Conservation (phyloP, 2,888 invertebrate genomes). For the Lithophane leautieri region DNA sequence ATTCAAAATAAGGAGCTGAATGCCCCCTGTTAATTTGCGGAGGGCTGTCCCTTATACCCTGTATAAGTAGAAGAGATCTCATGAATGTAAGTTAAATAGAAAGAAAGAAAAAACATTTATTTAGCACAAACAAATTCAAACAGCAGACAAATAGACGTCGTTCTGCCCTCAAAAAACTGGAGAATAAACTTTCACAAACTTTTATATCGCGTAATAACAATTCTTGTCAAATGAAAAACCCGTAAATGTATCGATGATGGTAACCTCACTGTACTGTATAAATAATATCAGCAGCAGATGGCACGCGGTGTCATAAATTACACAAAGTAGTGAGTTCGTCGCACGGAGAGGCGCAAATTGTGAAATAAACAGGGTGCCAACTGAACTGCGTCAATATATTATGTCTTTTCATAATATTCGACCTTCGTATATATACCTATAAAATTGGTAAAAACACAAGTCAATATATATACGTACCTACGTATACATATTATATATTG, state of each 20-base stretch:
- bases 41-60: no score
- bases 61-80: no score
- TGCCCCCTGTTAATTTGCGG: no score
- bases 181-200: not conserved
- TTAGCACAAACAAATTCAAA: no score
- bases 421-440: no score
- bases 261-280: slow-evolving; percentile 45
- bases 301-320: slow-evolving; percentile 56
- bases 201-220: slow-evolving; percentile 14
- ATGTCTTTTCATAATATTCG: not conserved
- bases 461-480: not conserved
- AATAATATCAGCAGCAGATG: slow-evolving; percentile 60
- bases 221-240: slow-evolving; percentile 26
- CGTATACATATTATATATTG: no score
- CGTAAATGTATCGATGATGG: slow-evolving; percentile 29
- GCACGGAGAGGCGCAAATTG: slow-evolving; percentile 23
- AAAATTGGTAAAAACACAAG: no score
- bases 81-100: slow-evolving; percentile 2
- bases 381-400: not conserved
- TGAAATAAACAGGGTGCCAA: slow-evolving; percentile 30
- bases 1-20: no score
- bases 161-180: not conserved
- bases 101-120: no score
- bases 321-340: slow-evolving; percentile 39
- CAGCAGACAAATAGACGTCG: no score